A percentile compares a stretch with the other conserved stretches of the same genome.
Conservation (phyloP, 1,140 invertebrate genomes). For the Paraescarpia echinospica region DNA sequence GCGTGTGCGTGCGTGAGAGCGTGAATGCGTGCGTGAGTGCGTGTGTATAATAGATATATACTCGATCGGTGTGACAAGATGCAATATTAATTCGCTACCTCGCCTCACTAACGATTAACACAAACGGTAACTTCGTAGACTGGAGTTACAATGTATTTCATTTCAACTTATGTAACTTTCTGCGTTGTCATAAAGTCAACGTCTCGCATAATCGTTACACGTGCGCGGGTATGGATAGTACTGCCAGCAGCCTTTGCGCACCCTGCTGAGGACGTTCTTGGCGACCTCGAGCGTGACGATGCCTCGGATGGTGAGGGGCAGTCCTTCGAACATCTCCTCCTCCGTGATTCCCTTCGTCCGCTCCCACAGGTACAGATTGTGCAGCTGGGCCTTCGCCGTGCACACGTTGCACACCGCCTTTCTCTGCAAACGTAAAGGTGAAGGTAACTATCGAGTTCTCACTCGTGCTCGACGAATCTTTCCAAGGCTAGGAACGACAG, state of each 20-base stretch:
- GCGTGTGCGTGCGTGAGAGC: too few species aligned
- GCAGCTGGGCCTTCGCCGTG: neutral
- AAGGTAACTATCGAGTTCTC: neutral
- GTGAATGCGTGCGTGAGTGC: too few species aligned
- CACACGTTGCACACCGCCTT: neutral
- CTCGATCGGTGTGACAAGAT: too few species aligned
- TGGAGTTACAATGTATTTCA: neutral
- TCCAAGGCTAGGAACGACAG: too few species aligned
- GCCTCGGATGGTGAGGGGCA: slow-evolving; percentile 21
- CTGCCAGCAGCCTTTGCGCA: neutral
- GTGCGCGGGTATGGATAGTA: neutral
- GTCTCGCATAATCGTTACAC: neutral
- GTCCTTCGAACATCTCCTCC: slow-evolving; percentile 22
- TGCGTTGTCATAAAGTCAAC: neutral
- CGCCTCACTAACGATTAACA: too few species aligned
- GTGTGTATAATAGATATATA: too few species aligned
- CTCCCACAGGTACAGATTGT: slow-evolving; percentile 30
- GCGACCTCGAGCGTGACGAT: slow-evolving; percentile 27
- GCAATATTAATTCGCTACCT: too few species aligned
- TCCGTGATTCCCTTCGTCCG: slow-evolving; percentile 28
- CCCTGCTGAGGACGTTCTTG: slow-evolving; percentile 24
- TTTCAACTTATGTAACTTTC: too few species aligned
- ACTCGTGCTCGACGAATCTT: too few species aligned
- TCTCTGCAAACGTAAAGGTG: neutral
- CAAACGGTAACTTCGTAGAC: too few species aligned